Percentiles rank a stretch among this genome's conserved stretches.
phyloP scores from a whole-genome alignment of 1,140 invertebrate species.

The Drosophila kikkawai region DNA sequence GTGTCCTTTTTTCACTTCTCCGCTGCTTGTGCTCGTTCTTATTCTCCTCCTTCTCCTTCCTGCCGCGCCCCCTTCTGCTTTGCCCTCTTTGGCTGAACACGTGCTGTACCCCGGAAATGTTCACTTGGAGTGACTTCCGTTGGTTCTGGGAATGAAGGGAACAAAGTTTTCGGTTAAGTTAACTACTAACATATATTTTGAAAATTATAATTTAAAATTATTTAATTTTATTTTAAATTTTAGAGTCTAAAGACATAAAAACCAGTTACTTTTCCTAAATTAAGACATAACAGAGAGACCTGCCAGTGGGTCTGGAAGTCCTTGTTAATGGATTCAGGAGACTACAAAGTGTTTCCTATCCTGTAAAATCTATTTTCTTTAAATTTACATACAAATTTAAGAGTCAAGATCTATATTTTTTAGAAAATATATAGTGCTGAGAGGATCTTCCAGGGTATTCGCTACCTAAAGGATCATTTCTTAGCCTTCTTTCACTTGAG shows the following conservation, averaged over 20 bases:
- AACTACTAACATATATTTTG: neutral
- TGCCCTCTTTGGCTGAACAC: neutral
- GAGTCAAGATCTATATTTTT: neutral
- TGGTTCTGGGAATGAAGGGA: neutral
- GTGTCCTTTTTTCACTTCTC: constrained; percentile 66
- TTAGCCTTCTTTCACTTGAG: constrained; percentile 14
- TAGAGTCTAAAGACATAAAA: too few relatives aligned
- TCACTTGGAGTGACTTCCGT: neutral
- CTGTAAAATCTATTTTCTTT: too few relatives aligned
- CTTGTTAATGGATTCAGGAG: too few relatives aligned
- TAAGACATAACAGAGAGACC: too few relatives aligned
- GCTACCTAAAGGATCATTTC: neutral
- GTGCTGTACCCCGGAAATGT: constrained; percentile 5
- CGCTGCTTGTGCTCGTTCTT: constrained; percentile 2
- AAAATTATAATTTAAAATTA: too few relatives aligned
- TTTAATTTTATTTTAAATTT: too few relatives aligned
- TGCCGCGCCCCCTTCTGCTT: too few relatives aligned
- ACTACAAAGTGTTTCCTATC: too few relatives aligned
- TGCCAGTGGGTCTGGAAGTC: too few relatives aligned
- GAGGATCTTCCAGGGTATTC: neutral
- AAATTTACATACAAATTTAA: too few relatives aligned
- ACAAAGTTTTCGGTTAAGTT: neutral
- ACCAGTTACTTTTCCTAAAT: too few relatives aligned
- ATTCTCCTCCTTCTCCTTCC: neutral
- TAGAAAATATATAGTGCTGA: neutral